Base-by-base conservation (phyloP, 2,797 vertebrate genomes). In the Trichosurus vulpecula region DNA sequence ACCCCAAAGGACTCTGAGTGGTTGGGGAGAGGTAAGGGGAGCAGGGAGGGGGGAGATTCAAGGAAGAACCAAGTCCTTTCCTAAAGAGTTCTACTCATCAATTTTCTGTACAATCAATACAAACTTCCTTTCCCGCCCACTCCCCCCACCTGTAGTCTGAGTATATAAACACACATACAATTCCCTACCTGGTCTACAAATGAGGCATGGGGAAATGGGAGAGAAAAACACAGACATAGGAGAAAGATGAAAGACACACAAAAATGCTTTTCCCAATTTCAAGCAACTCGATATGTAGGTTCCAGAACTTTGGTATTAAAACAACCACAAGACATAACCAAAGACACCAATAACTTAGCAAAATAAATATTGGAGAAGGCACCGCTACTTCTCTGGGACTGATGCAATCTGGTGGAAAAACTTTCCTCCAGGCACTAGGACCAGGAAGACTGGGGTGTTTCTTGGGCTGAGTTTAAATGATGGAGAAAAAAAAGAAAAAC, bases 331-430 rank as follows among this genome's bases (percentile, higher is more conserved):
- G 95, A 95, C 91, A n/a, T 14, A 96, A 95, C 95, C 96, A 95
- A 96, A 98, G 97, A 96, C 96, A 97, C 97, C 97, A 97, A 98
- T 98, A 98, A 98, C 94, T 98, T 98, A 98, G 94, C 94, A 97
- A 96, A 98, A 98, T 98, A 98, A 98, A 98, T 98, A 98, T 31
- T 54, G 90, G 29, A n/a, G 93, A 9, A 58, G 96, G 92, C 8
- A 47, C 41, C 0, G 41, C 41, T 51, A 35, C 53, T 95, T 97
- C 90, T 0, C 92, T 81, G 93, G 94, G 89, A 96, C 54, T 12
- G 51, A 81, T 81, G 13, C 52, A 90, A 96, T 31, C 94, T 57
- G 92, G 90, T 14, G 54, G 81, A 96, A 89, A 94, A 27, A 90
- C 3, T 58, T 92, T 74, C 93, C 74, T 94, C 66, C 52, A 94